Base-by-base conservation (phyloP, 2,797 vertebrate species). In the Neosilurus hyrtlii region DNA sequence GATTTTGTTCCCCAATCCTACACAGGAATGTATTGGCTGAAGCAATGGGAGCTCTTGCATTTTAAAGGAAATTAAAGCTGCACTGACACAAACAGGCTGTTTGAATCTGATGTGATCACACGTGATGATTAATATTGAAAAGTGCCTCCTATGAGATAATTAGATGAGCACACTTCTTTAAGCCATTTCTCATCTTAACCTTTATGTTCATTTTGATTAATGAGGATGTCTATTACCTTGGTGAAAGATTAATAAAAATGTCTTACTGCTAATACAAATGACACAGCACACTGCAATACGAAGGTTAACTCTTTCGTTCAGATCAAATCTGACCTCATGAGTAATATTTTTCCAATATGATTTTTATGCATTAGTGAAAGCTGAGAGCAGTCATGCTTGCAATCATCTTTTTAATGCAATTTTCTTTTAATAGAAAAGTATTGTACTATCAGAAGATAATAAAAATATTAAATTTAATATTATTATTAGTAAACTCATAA, bases 61-160 rank as follows among this genome's bases (percentile, higher is more conserved):
- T 93, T 92, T 92, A 92, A 90, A 87, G 88, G 86, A 89, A 93
- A 93, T 94, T 90, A 92, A 93, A 93, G 92, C 89, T 82, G 87
- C 91, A 90, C 92, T 92, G 91, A 89, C 0, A 81, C 86, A 88
- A 90, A 91, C 90, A 90, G 92, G 88, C 87, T 88, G 67, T 86
- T 92, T 88, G 88, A 88, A 91, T 92, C 85, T 89, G 88, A 88
- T 91, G 87, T 89, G 90, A 90, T 92, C 90, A 88, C 85, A 91
- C 91, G 88, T 92, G 89, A 91, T 91, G 88, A 92, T 88, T 89
- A 91, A 91, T 90, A 80, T 88, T 89, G 85, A 89, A 49, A 88
- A 82, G 89, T 88, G 80, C 15, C 35, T 80, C 83, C 82, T 88
- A 89, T 92, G 83, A 79, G 87, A 88, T 87, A 89, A 90, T 91